These are phyloP conservation scores for Monochamus alternatus DNA, from an alignment of 2,888 invertebrate species.

Conservation along the genomic window DNA sequence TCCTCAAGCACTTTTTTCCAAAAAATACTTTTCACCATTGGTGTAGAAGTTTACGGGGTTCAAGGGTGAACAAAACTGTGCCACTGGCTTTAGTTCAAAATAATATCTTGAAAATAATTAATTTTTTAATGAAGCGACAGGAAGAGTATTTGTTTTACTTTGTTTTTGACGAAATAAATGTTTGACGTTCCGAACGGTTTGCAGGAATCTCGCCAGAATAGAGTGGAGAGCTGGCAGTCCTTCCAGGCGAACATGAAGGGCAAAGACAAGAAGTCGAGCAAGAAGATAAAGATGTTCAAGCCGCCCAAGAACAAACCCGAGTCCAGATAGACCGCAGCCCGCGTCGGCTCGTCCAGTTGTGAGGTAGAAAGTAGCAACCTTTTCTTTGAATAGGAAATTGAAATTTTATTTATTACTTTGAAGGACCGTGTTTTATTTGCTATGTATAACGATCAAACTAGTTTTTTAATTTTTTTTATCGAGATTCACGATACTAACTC, in stretches of 20 bases:
- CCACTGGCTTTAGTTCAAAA: too few relatives aligned
- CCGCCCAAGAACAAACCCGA: conserved; percentile 96
- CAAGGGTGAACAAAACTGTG: too few relatives aligned
- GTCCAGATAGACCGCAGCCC: conserved; percentile 79
- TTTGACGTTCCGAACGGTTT: conserved; percentile 53
- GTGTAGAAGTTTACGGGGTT: too few relatives aligned
- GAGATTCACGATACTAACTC: not conserved
- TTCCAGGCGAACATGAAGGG: conserved; percentile 84
- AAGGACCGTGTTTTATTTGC: not conserved
- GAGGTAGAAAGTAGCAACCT: conserved; percentile 16
- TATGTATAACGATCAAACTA: not conserved
- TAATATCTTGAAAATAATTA: too few relatives aligned
- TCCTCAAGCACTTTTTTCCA: too few relatives aligned
- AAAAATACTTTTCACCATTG: too few relatives aligned
- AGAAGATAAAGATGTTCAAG: conserved; percentile 88
- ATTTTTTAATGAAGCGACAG: too few relatives aligned
- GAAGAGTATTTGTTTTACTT: not conserved
- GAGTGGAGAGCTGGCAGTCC: conserved; percentile 94
- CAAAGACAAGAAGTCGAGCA: conserved; percentile 82
- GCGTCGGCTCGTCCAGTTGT: not conserved
- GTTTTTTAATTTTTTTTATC: not conserved
- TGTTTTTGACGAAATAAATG: conserved; percentile 36
- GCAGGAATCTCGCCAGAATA: conserved; percentile 90
- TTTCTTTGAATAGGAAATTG: conserved; percentile 20
- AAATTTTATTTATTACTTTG: conserved; percentile 2